phyloP scores from a whole-genome alignment of 2,888 invertebrate species.

The Dichetophora obliterata region DNA sequence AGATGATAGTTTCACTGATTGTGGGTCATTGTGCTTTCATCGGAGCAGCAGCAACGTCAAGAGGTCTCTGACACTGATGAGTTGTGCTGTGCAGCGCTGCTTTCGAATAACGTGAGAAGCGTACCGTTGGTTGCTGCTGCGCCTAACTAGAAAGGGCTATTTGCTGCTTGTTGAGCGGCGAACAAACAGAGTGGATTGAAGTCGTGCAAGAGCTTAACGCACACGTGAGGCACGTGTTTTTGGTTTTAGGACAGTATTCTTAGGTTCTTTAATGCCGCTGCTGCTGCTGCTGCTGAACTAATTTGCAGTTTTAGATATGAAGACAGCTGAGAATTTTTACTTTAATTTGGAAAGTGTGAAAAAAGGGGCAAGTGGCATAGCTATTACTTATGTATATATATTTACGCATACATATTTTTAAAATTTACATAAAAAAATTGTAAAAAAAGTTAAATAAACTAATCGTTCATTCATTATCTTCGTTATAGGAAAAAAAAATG shows the following conservation, averaged over 20 bases:
- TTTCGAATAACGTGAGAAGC: not conserved
- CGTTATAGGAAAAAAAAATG: too few relatives aligned
- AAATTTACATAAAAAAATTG: too few relatives aligned
- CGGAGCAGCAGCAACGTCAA: conserved; percentile 27
- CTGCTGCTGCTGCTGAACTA: too few relatives aligned
- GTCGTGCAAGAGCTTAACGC: not conserved
- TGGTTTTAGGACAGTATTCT: not conserved
- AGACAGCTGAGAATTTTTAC: too few relatives aligned
- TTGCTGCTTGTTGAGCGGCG: not conserved
- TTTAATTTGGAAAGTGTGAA: too few relatives aligned
- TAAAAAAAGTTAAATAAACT: too few relatives aligned
- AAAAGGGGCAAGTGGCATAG: too few relatives aligned
- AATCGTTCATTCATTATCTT: too few relatives aligned
- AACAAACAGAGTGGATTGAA: not conserved
- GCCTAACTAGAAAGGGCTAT: not conserved
- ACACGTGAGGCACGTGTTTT: not conserved
- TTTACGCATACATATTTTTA: too few relatives aligned
- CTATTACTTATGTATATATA: too few relatives aligned
- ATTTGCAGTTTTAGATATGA: too few relatives aligned
- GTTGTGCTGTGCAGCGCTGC: not conserved
- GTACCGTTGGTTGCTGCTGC: not conserved
- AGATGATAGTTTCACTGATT: conserved; percentile 49
- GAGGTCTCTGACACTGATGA: conserved; percentile 39
- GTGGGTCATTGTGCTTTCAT: conserved; percentile 48
- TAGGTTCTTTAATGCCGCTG: too few relatives aligned